Conservation (phyloP, 2,113 vertebrate species). For the Indicator indicator region DNA sequence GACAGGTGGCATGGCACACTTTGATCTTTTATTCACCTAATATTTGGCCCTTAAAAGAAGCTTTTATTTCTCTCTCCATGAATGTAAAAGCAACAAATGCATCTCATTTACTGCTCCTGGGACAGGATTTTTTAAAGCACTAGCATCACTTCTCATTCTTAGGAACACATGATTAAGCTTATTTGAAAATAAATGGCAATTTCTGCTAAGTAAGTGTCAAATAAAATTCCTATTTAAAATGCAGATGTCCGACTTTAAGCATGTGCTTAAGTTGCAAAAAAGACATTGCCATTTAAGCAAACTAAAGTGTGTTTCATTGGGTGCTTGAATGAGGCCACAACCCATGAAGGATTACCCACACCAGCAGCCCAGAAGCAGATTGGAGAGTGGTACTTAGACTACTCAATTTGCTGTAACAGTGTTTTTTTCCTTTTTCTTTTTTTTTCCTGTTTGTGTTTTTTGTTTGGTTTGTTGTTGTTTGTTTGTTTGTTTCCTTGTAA, state of each 20-base stretch:
- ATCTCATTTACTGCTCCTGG: background rate
- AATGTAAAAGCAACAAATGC: background rate
- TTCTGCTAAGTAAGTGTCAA: conserved; percentile 32
- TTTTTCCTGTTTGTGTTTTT: background rate
- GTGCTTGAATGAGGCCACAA: background rate
- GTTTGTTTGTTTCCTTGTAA: background rate
- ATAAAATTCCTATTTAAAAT: conserved; percentile 12
- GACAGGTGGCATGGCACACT: background rate
- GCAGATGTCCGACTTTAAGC: background rate
- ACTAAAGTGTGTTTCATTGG: background rate
- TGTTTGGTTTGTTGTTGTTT: too few species aligned
- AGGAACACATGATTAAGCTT: background rate
- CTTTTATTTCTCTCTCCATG: background rate
- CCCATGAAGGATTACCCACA: background rate
- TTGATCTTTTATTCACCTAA: background rate
- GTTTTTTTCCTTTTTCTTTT: background rate
- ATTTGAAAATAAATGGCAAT: conserved; percentile 39
- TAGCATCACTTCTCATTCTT: background rate
- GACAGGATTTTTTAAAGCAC: background rate
- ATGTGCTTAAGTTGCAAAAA: background rate
- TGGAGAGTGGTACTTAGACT: background rate
- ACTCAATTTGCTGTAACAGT: background rate
- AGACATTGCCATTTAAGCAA: background rate
- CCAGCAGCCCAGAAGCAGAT: background rate
- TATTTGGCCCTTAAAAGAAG: background rate